Conservation (phyloP, 2,888 invertebrate species). For the Eupithecia abbreviata region DNA sequence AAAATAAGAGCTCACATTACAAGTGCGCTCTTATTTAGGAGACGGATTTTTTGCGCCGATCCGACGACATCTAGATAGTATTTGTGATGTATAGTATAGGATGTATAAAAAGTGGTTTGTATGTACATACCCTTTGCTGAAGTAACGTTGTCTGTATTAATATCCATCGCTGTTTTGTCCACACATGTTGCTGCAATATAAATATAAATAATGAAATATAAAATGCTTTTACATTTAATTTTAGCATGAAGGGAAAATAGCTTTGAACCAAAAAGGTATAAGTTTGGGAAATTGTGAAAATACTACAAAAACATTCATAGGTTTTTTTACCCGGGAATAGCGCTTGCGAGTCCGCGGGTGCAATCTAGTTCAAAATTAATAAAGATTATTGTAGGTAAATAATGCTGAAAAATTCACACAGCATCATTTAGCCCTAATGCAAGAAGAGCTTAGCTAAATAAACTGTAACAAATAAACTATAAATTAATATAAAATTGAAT, state of each 20-base stretch:
- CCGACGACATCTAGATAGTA: no score
- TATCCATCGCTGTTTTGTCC: neutral
- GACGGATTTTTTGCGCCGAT: no score
- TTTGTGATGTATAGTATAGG: no score
- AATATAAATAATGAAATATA: neutral
- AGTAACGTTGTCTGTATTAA: neutral
- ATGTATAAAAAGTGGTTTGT: neutral
- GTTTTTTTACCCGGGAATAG: no score
- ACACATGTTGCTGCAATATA: neutral
- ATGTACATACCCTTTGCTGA: neutral
- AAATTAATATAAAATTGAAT: neutral
- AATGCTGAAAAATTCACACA: neutral
- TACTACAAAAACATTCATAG: neutral
- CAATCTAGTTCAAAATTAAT: neutral
- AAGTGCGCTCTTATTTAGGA: no score
- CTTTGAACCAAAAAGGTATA: neutral
- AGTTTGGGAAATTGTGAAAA: neutral
- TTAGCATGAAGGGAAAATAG: neutral
- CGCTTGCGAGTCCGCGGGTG: neutral
- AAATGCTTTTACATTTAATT: neutral
- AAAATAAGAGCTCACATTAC: no score
- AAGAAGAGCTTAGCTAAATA: neutral
- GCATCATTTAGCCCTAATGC: neutral
- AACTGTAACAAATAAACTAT: neutral
- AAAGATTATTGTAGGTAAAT: neutral